Evolutionary conservation across 2,888 invertebrate genomes (phyloP).

Genomic region (Lasioglossum villosulum): DNA sequence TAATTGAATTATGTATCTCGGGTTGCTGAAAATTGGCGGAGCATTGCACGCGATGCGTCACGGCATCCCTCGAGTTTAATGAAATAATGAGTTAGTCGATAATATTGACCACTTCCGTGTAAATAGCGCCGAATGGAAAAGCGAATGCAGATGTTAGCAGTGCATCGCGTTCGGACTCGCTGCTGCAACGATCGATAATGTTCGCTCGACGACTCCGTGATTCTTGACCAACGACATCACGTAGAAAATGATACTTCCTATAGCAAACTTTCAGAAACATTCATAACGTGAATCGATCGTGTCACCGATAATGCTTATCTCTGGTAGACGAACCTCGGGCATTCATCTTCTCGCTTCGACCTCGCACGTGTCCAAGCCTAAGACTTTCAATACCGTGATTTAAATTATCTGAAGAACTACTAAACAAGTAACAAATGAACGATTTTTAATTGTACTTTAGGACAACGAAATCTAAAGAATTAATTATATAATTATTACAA

Average conservation of each 20-base stretch:
- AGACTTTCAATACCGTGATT: neutral
- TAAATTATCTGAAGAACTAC: too few relatives aligned
- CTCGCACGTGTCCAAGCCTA: neutral
- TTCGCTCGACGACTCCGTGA: constrained; percentile 50
- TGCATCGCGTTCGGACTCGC: constrained; percentile 59
- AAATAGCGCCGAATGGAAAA: constrained; percentile 45
- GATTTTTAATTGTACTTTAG: too few relatives aligned
- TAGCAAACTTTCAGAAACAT: neutral
- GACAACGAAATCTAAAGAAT: too few relatives aligned
- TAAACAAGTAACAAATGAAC: too few relatives aligned
- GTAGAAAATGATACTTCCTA: constrained; percentile 25
- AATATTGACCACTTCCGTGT: constrained; percentile 38
- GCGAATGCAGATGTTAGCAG: constrained; percentile 65
- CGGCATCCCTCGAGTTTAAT: neutral
- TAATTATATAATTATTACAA: too few relatives aligned
- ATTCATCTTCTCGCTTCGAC: neutral
- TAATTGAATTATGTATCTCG: neutral
- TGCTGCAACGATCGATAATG: constrained; percentile 70
- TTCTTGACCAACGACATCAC: constrained; percentile 41
- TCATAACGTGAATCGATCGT: neutral
- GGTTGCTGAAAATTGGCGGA: neutral
- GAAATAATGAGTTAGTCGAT: constrained; percentile 12
- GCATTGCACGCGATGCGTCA: neutral
- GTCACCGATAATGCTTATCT: neutral
- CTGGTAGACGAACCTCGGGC: neutral